Base-by-base conservation (phyloP, 2,797 vertebrate species). In the Sebastes baramenuke region DNA sequence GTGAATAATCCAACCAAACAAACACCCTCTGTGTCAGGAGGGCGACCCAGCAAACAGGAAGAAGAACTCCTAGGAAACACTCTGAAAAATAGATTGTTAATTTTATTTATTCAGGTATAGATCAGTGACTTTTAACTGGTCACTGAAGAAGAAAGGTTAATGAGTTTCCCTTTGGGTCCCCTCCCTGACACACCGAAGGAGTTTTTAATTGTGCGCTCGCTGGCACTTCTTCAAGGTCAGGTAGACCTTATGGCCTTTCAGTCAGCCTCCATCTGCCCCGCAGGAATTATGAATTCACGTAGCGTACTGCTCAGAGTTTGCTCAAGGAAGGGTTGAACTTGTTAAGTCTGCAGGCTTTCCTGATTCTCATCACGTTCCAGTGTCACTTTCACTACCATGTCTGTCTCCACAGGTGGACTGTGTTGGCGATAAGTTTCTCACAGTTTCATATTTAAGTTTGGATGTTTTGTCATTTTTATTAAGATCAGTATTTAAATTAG, bases 191-290 rank as follows among this genome's bases (percentile, higher is more conserved):
- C 6, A 56, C 77, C 54, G 81, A 67, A 83, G 70, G 78, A 73
- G 84, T 80, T 81, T 88, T 79, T 87, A 89, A 92, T 87, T 27
- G 79, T 12, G 13, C 29, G 67, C 73, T 82, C 82, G 81, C 73
- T 82, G 84, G 82, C 84, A 82, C 60, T 67, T 77, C 77, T 83
- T 92, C 87, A 92, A 88, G 94, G 90, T 90, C 84, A 85, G 86
- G 49, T 64, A 24, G 82, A 93, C 92, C 90, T 93, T 87, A 67
- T 80, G 88, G 85, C 89, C 89, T 89, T 77, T 87, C 79, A 71
- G 76, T 81, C 84, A 81, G 81, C 81, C 78, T 87, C 89, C 89
- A 88, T 93, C 90, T 92, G 91, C 83, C 73, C 77, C 67, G 34
- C 62, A 74, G 75, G 71, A 74, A 78, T 86, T 62, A 79, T 58